Percentiles rank a stretch among this genome's conserved stretches.
Conservation (phyloP, 1,140 invertebrate species). For the Cyphomyrmex costatus region DNA sequence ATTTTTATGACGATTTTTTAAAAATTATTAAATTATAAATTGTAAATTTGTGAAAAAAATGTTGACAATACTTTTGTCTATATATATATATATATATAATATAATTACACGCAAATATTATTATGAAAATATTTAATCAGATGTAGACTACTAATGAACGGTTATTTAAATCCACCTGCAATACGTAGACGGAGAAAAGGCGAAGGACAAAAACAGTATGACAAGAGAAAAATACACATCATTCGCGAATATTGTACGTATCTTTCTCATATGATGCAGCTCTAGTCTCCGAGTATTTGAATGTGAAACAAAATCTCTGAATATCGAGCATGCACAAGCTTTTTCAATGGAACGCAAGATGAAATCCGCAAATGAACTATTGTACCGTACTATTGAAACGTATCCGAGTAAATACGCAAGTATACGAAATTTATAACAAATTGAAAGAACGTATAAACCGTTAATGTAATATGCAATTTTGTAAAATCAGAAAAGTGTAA, state of each 20-base stretch:
- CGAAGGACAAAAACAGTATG: constrained; percentile 24
- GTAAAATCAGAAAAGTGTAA: not conserved
- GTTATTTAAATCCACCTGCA: constrained; percentile 27
- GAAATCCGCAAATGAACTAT: constrained; percentile 55
- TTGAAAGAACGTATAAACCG: not conserved
- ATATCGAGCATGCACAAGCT: constrained; percentile 27
- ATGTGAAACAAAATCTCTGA: constrained; percentile 48
- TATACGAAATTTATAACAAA: constrained; percentile 13
- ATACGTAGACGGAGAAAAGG: not conserved
- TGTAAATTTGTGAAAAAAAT: not conserved
- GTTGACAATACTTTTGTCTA: not conserved
- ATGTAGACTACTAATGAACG: constrained; percentile 46
- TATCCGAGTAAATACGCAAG: constrained; percentile 29
- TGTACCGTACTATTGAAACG: constrained; percentile 40
- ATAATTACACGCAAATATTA: not conserved
- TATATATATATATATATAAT: no score
- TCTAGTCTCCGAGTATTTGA: constrained; percentile 22
- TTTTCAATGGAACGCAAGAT: constrained; percentile 14
- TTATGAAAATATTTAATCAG: constrained; percentile 16
- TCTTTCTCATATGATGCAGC: constrained; percentile 17
- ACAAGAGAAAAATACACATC: constrained; percentile 35
- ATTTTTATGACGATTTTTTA: no score
- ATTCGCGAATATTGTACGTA: constrained; percentile 45
- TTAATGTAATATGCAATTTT: constrained; percentile 18
- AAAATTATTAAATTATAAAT: no score